Percentiles rank a stretch among this genome's conserved stretches.
Conservation (phyloP, 2,113 vertebrate genomes). For the Ranitomeya imitator region DNA sequence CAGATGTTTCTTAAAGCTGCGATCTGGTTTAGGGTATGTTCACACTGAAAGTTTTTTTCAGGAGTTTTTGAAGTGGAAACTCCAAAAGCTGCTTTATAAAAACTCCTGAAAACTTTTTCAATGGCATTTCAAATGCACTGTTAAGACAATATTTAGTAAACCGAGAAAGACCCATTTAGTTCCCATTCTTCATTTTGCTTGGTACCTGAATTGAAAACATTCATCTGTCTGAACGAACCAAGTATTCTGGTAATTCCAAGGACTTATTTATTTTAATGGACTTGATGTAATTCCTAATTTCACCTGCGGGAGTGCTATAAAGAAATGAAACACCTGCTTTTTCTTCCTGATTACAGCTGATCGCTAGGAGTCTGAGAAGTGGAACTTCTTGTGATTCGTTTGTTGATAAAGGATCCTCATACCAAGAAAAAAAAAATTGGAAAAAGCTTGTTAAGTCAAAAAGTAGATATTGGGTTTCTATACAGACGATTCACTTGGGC, state of each 20-base stretch:
- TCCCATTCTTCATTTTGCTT: too few species aligned
- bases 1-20: too few species aligned
- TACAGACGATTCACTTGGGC: neutral
- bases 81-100: too few species aligned
- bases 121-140: too few species aligned
- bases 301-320: neutral
- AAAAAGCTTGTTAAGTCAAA: neutral
- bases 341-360: neutral
- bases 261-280: neutral
- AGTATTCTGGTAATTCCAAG: neutral
- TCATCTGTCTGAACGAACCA: neutral
- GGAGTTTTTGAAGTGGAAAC: too few species aligned
- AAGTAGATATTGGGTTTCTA: neutral
- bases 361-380: neutral
- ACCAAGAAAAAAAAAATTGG: neutral
- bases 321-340: neutral
- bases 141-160: too few species aligned
- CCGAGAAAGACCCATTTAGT: too few species aligned
- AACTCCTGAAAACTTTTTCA: too few species aligned
- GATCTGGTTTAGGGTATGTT: too few species aligned
- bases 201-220: too few species aligned
- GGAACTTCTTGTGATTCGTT: neutral
- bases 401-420: neutral
- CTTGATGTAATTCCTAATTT: neutral
- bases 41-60: too few species aligned